A percentile compares a stretch with the other conserved stretches of the same genome.
phyloP scores from a whole-genome alignment of 2,113 vertebrate species.

The Cheilinus undulatus region DNA sequence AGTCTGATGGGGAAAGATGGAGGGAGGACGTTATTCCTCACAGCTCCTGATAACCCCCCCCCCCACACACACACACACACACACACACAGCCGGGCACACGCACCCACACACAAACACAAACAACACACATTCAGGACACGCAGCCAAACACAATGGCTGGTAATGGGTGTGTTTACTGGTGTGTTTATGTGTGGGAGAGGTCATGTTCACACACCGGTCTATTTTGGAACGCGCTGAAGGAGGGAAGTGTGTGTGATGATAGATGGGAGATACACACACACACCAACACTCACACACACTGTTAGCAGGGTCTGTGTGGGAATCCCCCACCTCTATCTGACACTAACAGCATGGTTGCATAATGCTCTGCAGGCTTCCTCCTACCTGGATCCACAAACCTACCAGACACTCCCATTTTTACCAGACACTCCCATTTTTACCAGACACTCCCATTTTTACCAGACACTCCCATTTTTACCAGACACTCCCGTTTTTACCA shows the following conservation, averaged over 20 bases:
- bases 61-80: conserved; percentile 30
- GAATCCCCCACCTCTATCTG: conserved; percentile 79
- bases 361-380: too few relatives aligned
- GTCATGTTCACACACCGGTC: conserved; percentile 84
- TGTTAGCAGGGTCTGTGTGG: conserved; percentile 61
- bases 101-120: conserved; percentile 53
- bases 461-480: too few relatives aligned
- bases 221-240: conserved; percentile 80
- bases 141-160: conserved; percentile 73
- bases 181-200: conserved; percentile 79
- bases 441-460: too few relatives aligned
- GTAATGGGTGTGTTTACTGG: conserved; percentile 68
- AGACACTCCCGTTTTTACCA: too few relatives aligned
- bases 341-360: too few relatives aligned
- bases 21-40: conserved; percentile 53
- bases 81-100: conserved; percentile 28
- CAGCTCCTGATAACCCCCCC: conserved; percentile 48
- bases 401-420: too few relatives aligned
- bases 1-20: conserved; percentile 44
- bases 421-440: too few relatives aligned
- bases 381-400: too few relatives aligned
- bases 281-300: conserved; percentile 50
- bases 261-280: conserved; percentile 73
- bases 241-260: conserved; percentile 84
- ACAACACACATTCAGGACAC: conserved; percentile 51